Conservation (phyloP, 2,888 invertebrate species). For the Acleris holmiana region DNA sequence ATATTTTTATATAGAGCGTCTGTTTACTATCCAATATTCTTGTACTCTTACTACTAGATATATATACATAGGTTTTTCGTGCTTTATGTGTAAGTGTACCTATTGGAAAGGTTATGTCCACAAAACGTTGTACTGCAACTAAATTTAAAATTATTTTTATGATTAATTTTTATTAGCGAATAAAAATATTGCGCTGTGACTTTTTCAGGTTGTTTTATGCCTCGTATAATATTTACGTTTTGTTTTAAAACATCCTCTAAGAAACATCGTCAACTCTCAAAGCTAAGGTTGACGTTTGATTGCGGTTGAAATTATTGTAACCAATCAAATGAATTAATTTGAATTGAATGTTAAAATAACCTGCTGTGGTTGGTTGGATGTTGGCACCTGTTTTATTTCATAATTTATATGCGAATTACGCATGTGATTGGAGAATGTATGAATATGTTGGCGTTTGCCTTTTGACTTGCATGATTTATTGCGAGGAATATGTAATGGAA, state of each 20-base stretch:
- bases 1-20: constrained; percentile 29
- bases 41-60: constrained; percentile 25
- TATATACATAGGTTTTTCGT: constrained; percentile 3
- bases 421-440: constrained; percentile 9
- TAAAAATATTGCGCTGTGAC: no score
- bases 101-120: not conserved
- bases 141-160: no score
- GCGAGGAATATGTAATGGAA: not conserved
- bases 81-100: not conserved
- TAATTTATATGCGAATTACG: constrained; percentile 1
- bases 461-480: constrained; percentile 23
- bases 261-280: no score
- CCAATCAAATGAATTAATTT: no score
- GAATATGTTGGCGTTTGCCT: not conserved
- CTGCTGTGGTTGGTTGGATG: not conserved
- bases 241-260: no score
- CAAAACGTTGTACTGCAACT: no score
- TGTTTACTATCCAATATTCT: constrained; percentile 13
- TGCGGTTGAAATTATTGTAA: no score
- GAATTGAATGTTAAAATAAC: not conserved
- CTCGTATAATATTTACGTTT: no score
- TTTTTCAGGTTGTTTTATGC: no score
- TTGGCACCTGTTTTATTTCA: not conserved
- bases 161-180: no score
- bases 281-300: no score